These are phyloP conservation scores for Lordiphosa andalusiaca DNA, from an alignment of 2,888 invertebrate genomes.

Conservation along the genomic window DNA sequence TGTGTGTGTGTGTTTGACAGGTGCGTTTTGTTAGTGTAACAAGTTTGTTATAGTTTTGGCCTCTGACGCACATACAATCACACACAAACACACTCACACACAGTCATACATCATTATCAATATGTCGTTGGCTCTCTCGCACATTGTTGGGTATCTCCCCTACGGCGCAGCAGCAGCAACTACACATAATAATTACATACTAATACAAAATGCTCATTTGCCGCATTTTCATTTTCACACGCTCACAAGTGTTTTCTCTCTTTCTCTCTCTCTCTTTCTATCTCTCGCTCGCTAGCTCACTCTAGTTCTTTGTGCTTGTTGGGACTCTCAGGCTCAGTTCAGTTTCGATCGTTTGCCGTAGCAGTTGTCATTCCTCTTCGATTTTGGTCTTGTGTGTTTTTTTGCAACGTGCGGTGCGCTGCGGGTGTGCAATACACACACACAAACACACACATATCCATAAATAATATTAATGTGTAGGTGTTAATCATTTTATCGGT, in stretches of 20 bases:
- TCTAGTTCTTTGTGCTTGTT: constrained; percentile 2
- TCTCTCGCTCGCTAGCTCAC: constrained; percentile 11
- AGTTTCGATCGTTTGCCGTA: constrained; percentile 70
- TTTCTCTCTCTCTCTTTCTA: constrained; percentile 11
- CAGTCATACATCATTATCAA: constrained; percentile 48
- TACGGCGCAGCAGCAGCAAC: constrained; percentile 30
- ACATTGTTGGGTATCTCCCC: constrained; percentile 31
- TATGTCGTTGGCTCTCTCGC: constrained; percentile 34
- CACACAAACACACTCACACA: constrained; percentile 11
- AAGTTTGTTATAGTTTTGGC: constrained; percentile 51
- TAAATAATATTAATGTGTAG: constrained; percentile 15
- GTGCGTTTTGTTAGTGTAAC: constrained; percentile 65
- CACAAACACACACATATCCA: constrained; percentile 9
- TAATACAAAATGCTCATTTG: constrained; percentile 70
- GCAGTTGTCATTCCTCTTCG: constrained; percentile 58
- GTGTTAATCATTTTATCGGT: constrained; percentile 51
- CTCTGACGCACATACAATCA: constrained; percentile 55
- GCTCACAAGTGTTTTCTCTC: constrained; percentile 63
- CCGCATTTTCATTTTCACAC: constrained; percentile 72
- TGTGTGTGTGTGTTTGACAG: constrained; percentile 55
- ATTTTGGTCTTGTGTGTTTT: constrained; percentile 40
- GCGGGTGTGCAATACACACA: constrained; percentile 48
- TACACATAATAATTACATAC: constrained; percentile 59
- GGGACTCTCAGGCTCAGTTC: constrained; percentile 47
- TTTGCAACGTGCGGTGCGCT: constrained; percentile 57